A percentile compares a stretch with the other conserved stretches of the same genome.
These are phyloP conservation scores for Buceros bicornis DNA, from an alignment of 2,797 vertebrate species.

Conservation along the genomic window DNA sequence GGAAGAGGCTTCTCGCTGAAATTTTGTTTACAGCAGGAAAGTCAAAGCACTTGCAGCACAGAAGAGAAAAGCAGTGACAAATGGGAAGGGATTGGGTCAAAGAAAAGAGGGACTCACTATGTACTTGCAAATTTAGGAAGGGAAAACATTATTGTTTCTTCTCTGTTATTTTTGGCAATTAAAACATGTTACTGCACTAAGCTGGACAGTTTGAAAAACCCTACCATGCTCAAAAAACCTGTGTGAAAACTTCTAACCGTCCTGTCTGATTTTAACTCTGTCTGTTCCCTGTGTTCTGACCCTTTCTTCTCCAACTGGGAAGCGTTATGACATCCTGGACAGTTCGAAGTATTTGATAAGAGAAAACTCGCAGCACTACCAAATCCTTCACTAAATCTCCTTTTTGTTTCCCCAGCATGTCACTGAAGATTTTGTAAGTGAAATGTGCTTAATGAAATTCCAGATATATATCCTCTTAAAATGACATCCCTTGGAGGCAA, in stretches of 20 bases:
- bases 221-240: neutral
- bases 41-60: neutral
- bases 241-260: neutral
- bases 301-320: neutral
- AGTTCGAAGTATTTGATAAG: slow-evolving; percentile 34
- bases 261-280: neutral
- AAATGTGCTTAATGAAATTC: slow-evolving; percentile 64
- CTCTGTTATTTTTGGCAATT: neutral
- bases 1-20: neutral
- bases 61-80: neutral
- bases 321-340: neutral
- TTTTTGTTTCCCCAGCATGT: neutral
- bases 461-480: slow-evolving; percentile 61
- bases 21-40: neutral
- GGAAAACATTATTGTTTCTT: neutral
- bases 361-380: slow-evolving; percentile 25
- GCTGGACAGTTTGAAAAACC: neutral
- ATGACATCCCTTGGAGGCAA: slow-evolving; percentile 45
- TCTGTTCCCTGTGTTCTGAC: neutral
- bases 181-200: neutral
- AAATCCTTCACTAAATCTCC: slow-evolving; percentile 62
- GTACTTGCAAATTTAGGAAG: neutral
- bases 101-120: neutral
- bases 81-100: neutral
- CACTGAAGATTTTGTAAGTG: slow-evolving; percentile 47